Base-by-base conservation (phyloP, 2,113 vertebrate genomes). In the Procapra przewalskii region DNA sequence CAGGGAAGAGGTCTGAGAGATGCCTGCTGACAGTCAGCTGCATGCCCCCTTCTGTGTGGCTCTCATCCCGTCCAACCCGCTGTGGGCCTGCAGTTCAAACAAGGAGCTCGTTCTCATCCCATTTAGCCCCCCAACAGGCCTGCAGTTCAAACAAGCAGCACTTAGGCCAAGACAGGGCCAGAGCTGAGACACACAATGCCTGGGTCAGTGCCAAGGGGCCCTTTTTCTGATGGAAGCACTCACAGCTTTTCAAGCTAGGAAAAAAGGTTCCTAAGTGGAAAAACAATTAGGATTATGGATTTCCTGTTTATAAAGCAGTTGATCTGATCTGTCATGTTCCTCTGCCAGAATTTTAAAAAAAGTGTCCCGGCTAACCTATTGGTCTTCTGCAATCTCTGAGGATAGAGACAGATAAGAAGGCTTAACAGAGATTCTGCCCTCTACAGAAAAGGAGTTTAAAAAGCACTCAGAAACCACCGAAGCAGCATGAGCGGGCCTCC, bases 251-350 rank as follows among this genome's bases (percentile, higher is more conserved):
- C n/a, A 50, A 25, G 52, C 57, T 36, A 23, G 16, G 54, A 15
- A 54, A 48, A 83, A 27, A 52, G 50, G 75, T 36, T 36, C 29
- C 7, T 15, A 27, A 33, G 45, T 16, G 45, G 77, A 62, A 45
- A 52, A 77, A 55, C 27, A 81, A 84, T 77, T 36, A 83, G 82
- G 45, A 95, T 79, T 43, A 50, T 15, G 17, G 31, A 62, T 57
- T 94, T 96, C 92, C 96, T 84, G 7, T 75, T 79, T 31, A 84
- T 57, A 79, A 93, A 90, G 29, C 17, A 60, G n/a, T 36, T 11
- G 3, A 21, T 55, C 2, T 50, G 43, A 71, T 17, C 36, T 31
- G 40, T 54, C 60, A 27, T 52, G 31, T 27, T 52, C 45, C 82
- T 85, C 67, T 60, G 36, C 62, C 43, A 88, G 17, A 43, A 91